Percentiles rank a stretch among this genome's conserved stretches.
phyloP scores from a whole-genome alignment of 2,797 vertebrate genomes.

The Sebastiscus albofasciatus region DNA sequence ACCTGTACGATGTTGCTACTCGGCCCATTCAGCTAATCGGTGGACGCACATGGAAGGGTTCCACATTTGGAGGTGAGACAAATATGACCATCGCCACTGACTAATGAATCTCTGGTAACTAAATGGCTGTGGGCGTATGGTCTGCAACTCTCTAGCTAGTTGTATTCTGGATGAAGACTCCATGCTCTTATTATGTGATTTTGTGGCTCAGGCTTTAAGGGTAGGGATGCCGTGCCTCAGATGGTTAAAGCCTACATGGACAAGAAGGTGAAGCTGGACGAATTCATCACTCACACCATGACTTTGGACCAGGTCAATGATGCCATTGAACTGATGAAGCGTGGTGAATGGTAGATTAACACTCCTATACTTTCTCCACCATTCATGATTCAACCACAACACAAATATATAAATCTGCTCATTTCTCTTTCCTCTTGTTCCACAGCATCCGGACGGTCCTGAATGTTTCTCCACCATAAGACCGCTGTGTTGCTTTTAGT shows the following conservation, averaged over 20 bases:
- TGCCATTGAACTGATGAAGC: conserved; percentile 87
- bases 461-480: no score
- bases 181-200: background rate
- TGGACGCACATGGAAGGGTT: conserved; percentile 94
- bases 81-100: background rate
- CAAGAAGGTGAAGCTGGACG: conserved; percentile 88
- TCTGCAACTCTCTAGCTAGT: background rate
- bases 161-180: background rate
- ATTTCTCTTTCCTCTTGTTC: conserved; percentile 34
- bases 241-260: conserved; percentile 87
- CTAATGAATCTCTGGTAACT: background rate
- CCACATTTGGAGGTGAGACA: conserved; percentile 89
- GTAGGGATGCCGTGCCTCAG: conserved; percentile 82
- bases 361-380: background rate
- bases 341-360: conserved; percentile 82
- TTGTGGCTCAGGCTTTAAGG: conserved; percentile 82
- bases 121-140: background rate
- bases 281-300: conserved; percentile 89
- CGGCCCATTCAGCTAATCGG: conserved; percentile 89
- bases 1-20: conserved; percentile 85
- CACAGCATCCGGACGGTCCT: conserved; percentile 59
- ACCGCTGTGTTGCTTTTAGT: no score
- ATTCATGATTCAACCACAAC: background rate
- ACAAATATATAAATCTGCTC: background rate
- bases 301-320: conserved; percentile 86